phyloP scores from a whole-genome alignment of 2,113 vertebrate species.

The Eptatretus burgeri region DNA sequence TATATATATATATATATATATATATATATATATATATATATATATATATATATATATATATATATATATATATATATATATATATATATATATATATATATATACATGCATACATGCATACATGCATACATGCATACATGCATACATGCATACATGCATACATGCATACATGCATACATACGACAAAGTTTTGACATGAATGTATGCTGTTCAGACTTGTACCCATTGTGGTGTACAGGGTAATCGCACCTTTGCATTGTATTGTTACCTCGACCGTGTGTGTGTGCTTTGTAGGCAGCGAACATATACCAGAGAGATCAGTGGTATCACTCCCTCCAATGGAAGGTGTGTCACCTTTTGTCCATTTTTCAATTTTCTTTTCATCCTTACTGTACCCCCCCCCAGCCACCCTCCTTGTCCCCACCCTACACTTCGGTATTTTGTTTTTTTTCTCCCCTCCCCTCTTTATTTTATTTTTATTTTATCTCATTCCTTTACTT shows the following conservation, averaged over 20 bases:
- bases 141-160: no score
- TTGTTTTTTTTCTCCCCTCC: not conserved
- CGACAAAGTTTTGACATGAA: not conserved
- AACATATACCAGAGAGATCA: slow-evolving; percentile 98
- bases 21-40: no score
- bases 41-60: no score
- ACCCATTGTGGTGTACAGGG: no score
- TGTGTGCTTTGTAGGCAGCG: slow-evolving; percentile 32
- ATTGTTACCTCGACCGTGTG: no score
- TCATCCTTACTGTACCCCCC: not conserved
- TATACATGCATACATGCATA: no score
- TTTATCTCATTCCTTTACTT: slow-evolving; percentile 7
- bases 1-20: no score
- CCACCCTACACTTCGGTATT: not conserved
- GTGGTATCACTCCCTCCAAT: slow-evolving; percentile 98
- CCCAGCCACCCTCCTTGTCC: not conserved
- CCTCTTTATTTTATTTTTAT: not conserved
- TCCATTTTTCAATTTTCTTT: not conserved
- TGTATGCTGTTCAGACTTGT: not conserved
- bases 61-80: no score
- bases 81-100: no score
- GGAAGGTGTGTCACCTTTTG: slow-evolving; percentile 37
- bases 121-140: no score
- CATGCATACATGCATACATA: no score
- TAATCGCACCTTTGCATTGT: no score